phyloP scores from a whole-genome alignment of 1,140 invertebrate genomes.

The Formica selysi region DNA sequence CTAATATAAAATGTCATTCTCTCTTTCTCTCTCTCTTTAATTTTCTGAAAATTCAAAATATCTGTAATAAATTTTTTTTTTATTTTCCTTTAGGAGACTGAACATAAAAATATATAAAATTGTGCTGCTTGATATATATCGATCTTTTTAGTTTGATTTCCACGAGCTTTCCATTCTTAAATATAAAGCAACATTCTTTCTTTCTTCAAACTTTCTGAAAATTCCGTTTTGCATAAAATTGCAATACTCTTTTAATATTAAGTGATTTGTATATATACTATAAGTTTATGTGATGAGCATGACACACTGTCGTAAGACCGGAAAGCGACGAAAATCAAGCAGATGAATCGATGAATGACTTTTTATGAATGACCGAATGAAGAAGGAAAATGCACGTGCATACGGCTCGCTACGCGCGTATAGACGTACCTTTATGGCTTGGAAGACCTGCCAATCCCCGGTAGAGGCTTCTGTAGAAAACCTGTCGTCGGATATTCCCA shows the following conservation, averaged over 20 bases:
- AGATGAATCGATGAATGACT: constrained; percentile 71
- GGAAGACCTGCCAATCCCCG: constrained; percentile 83
- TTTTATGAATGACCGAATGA: constrained; percentile 82
- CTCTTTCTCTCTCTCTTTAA: neutral
- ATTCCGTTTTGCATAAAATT: neutral
- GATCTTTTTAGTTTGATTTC: neutral
- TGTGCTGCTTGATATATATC: neutral
- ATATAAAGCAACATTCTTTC: neutral
- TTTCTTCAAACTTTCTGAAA: neutral
- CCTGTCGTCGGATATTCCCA: constrained; percentile 84
- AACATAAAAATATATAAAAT: neutral
- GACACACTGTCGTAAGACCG: neutral
- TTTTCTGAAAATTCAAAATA: no score
- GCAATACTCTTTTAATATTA: neutral
- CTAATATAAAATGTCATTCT: neutral
- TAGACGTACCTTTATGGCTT: constrained; percentile 85
- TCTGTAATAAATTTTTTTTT: constrained; percentile 7
- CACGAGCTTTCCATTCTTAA: neutral
- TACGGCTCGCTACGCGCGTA: constrained; percentile 72
- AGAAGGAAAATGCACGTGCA: constrained; percentile 78
- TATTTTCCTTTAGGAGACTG: neutral
- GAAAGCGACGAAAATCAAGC: constrained; percentile 7
- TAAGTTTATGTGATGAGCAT: no score
- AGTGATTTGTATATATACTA: neutral
- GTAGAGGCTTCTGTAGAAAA: constrained; percentile 84